These are phyloP conservation scores for Drosophila dunni DNA, from an alignment of 1,140 invertebrate genomes.

Conservation along the genomic window DNA sequence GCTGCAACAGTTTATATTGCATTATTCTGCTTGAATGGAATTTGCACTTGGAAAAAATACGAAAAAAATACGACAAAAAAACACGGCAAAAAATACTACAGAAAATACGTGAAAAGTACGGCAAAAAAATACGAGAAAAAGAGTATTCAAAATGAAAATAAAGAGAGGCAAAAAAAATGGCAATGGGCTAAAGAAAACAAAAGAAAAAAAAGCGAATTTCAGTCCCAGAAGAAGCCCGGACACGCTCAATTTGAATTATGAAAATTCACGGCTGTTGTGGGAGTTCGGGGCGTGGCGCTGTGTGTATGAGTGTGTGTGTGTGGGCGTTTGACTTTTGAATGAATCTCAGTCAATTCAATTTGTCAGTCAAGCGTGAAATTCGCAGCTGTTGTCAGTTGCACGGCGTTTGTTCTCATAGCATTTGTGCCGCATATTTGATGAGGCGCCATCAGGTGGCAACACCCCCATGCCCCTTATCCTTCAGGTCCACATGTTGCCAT, in stretches of 20 bases:
- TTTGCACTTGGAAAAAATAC: conserved; percentile 66
- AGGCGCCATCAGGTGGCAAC: conserved; percentile 39
- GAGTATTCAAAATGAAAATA: conserved; percentile 20
- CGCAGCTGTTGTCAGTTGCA: conserved; percentile 71
- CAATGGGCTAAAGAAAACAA: conserved; percentile 70
- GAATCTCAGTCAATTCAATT: conserved; percentile 79
- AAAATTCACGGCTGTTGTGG: conserved; percentile 66
- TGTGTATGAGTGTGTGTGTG: not conserved
- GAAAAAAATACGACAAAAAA: conserved; percentile 7
- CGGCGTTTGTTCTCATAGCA: conserved; percentile 43
- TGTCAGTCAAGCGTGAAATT: conserved; percentile 72
- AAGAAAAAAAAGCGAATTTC: conserved; percentile 81
- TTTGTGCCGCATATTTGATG: conserved; percentile 53
- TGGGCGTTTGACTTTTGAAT: conserved; percentile 76
- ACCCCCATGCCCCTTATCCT: no score
- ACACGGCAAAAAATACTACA: no score
- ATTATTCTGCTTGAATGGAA: conserved; percentile 83
- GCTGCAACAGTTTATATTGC: conserved; percentile 83
- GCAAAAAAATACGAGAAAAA: not conserved
- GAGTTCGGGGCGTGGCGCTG: not conserved
- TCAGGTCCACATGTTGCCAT: conserved; percentile 17
- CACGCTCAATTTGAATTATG: conserved; percentile 82
- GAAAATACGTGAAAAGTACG: not conserved
- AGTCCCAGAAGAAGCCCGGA: conserved; percentile 38
- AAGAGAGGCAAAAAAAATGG: conserved; percentile 17